Percentiles rank a stretch among this genome's conserved stretches.
Evolutionary conservation across 2,888 invertebrate genomes (phyloP).

Genomic region (Gasteruption jaculator): DNA sequence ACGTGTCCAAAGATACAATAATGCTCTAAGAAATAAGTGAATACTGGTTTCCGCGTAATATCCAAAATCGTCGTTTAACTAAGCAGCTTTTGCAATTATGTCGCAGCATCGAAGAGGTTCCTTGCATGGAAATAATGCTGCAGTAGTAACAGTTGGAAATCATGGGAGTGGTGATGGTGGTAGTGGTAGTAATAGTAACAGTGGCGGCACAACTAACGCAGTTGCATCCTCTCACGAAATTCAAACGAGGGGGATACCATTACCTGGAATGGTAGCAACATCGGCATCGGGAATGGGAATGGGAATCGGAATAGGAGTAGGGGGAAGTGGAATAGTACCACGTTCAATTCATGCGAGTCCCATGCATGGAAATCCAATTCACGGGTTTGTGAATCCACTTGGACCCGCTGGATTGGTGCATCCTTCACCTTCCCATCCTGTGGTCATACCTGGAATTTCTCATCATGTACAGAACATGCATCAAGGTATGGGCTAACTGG

Average conservation of each 20-base stretch:
- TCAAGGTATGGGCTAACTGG: conserved; percentile 41
- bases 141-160: too few relatives aligned
- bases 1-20: too few relatives aligned
- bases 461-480: conserved; percentile 36
- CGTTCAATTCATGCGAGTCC: conserved; percentile 34
- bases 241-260: conserved; percentile 43
- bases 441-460: conserved; percentile 33
- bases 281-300: conserved; percentile 13
- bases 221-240: conserved; percentile 34
- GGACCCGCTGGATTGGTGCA: conserved; percentile 39
- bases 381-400: conserved; percentile 47
- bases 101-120: conserved; percentile 38
- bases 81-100: conserved; percentile 36
- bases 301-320: too few relatives aligned
- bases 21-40: too few relatives aligned
- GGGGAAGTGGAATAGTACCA: too few relatives aligned
- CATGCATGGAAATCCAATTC: conserved; percentile 38
- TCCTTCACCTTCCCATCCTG: conserved; percentile 28
- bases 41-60: too few relatives aligned
- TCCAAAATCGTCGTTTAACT: too few relatives aligned
- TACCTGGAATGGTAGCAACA: conserved; percentile 44
- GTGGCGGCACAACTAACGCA: conserved; percentile 18
- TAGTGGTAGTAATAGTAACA: conserved; percentile 13
- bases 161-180: conserved; percentile 17
- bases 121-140: conserved; percentile 31